These are phyloP conservation scores for Ormyrus pomaceus DNA, from an alignment of 2,888 invertebrate species.

Conservation along the genomic window DNA sequence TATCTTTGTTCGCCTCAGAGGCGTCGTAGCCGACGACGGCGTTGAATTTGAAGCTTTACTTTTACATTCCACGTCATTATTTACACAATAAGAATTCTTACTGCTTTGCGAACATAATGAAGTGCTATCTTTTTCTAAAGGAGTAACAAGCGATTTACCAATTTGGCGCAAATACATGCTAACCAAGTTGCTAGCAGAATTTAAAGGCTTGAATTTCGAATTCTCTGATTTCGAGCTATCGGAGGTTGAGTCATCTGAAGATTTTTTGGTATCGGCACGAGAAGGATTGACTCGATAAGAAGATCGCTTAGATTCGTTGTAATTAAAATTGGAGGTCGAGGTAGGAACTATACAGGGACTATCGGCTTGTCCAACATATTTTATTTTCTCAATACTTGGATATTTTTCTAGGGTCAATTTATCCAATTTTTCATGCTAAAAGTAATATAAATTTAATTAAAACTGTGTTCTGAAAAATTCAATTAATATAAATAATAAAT, in stretches of 20 bases:
- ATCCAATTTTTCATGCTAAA: background rate
- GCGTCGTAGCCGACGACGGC: slow-evolving; percentile 65
- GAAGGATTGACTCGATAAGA: slow-evolving; percentile 52
- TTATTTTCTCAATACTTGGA: slow-evolving; percentile 66
- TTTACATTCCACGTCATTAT: slow-evolving; percentile 59
- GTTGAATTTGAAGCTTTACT: slow-evolving; percentile 58
- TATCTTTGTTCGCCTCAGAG: slow-evolving; percentile 72
- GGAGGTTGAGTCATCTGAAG: slow-evolving; percentile 30
- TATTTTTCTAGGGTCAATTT: slow-evolving; percentile 41
- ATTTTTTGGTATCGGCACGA: slow-evolving; percentile 32
- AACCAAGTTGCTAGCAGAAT: slow-evolving; percentile 62
- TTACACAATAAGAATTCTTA: slow-evolving; percentile 59
- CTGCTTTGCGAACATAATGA: slow-evolving; percentile 56
- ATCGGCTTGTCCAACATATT: slow-evolving; percentile 67
- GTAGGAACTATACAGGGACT: slow-evolving; percentile 59
- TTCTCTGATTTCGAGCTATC: slow-evolving; percentile 60
- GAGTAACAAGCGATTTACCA: slow-evolving; percentile 66
- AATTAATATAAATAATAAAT: background rate
- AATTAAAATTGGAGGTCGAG: slow-evolving; percentile 57
- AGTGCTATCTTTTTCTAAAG: slow-evolving; percentile 66
- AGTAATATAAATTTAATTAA: background rate
- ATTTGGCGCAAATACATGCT: slow-evolving; percentile 70
- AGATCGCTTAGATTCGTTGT: slow-evolving; percentile 54
- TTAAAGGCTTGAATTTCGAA: slow-evolving; percentile 61
- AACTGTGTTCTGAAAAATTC: background rate